A percentile compares a stretch with the other conserved stretches of the same genome.
Evolutionary conservation across 2,888 invertebrate species (phyloP).

Genomic region (Emesis russula): DNA sequence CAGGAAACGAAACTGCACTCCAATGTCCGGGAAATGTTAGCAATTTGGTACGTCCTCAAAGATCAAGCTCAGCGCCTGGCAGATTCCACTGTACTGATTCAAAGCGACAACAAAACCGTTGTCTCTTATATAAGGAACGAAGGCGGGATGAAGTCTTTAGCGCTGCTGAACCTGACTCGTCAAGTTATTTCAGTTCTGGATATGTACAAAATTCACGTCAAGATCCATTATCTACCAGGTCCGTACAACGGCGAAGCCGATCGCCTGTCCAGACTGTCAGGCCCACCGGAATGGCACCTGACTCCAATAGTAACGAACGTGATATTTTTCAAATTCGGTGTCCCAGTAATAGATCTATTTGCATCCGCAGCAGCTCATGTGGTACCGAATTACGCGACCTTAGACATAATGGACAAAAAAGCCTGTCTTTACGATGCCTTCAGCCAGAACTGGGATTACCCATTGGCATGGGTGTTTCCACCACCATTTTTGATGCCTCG

Average conservation of each 20-base stretch:
- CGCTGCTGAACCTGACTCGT: slow-evolving; percentile 1
- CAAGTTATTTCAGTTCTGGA: slow-evolving; percentile 27
- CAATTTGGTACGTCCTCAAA: slow-evolving; percentile 41
- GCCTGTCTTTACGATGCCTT: slow-evolving; percentile 81
- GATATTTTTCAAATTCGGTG: slow-evolving; percentile 80
- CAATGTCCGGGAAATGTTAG: slow-evolving; percentile 79
- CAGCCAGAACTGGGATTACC: slow-evolving; percentile 65
- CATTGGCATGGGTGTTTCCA: slow-evolving; percentile 85
- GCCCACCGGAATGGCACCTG: slow-evolving; percentile 54
- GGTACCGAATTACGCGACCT: slow-evolving; percentile 46
- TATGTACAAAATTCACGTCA: slow-evolving; percentile 48
- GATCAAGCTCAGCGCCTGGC: background rate
- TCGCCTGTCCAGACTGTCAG: slow-evolving; percentile 70
- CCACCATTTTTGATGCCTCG: slow-evolving; percentile 78
- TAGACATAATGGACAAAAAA: slow-evolving; percentile 54
- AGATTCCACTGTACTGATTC: slow-evolving; percentile 40
- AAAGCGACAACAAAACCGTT: slow-evolving; percentile 73
- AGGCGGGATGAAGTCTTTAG: slow-evolving; percentile 24
- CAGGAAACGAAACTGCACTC: slow-evolving; percentile 60
- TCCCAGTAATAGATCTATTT: slow-evolving; percentile 84
- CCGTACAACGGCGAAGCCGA: slow-evolving; percentile 89
- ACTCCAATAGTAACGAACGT: slow-evolving; percentile 23
- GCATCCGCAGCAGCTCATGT: slow-evolving; percentile 81
- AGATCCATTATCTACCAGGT: slow-evolving; percentile 81
- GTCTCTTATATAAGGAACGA: slow-evolving; percentile 70